Evolutionary conservation across 2,888 invertebrate genomes (phyloP).

Genomic region (Geotrupes spiniger): DNA sequence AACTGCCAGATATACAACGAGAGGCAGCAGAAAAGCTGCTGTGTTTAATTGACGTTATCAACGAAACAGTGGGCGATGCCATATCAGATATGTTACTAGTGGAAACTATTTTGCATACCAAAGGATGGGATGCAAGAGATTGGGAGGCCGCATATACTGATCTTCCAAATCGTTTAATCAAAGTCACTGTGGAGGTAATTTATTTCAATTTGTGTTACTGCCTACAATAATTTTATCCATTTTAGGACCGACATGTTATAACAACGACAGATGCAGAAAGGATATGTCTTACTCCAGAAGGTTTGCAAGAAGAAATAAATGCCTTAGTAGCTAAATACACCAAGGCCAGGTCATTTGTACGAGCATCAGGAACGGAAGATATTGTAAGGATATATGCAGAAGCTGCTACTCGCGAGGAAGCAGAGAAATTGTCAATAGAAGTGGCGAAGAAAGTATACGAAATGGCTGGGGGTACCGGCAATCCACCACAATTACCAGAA

Average conservation of each 20-base stretch:
- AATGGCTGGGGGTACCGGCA: conserved; percentile 76
- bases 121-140: conserved; percentile 73
- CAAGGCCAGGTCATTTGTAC: conserved; percentile 82
- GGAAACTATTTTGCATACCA: conserved; percentile 81
- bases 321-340: conserved; percentile 64
- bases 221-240: conserved; percentile 1
- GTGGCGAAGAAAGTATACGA: conserved; percentile 74
- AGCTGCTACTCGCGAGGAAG: conserved; percentile 69
- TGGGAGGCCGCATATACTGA: conserved; percentile 85
- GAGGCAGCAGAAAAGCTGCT: conserved; percentile 63
- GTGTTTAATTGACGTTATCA: conserved; percentile 79
- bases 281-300: conserved; percentile 73
- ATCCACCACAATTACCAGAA: conserved; percentile 52
- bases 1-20: conserved; percentile 41
- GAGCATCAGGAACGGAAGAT: conserved; percentile 98
- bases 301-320: conserved; percentile 80
- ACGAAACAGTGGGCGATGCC: conserved; percentile 96
- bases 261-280: conserved; percentile 87
- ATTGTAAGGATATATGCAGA: conserved; percentile 95
- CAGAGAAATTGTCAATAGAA: conserved; percentile 63
- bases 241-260: conserved; percentile 77
- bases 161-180: conserved; percentile 83
- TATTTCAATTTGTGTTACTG: conserved; percentile 1
- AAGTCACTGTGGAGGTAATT: conserved; percentile 73
- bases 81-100: conserved; percentile 93